A percentile compares a stretch with the other conserved stretches of the same genome.
These are phyloP conservation scores for Syngnathoides biaculeatus DNA, from an alignment of 2,113 vertebrate species.

Conservation along the genomic window DNA sequence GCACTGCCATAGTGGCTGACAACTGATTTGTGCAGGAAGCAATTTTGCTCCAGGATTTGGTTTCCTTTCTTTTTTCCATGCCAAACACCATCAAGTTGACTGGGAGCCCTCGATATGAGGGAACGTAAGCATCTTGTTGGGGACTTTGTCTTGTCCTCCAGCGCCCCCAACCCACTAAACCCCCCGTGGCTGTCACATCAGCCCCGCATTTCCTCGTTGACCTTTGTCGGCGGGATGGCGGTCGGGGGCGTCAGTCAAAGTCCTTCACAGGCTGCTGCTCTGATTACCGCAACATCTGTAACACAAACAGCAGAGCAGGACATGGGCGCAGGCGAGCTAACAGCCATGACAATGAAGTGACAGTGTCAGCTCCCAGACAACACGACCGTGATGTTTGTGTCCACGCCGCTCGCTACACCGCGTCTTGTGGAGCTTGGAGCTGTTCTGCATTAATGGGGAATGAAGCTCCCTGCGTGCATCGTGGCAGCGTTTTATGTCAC, in stretches of 20 bases:
- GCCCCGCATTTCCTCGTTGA: conserved; percentile 57
- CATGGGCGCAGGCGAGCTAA: conserved; percentile 64
- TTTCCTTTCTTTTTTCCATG: too few relatives aligned
- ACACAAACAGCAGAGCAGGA: conserved; percentile 68
- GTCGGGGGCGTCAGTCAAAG: conserved; percentile 58
- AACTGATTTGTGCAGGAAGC: too few relatives aligned
- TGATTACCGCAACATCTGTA: conserved; percentile 75
- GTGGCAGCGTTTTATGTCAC: conserved; percentile 58
- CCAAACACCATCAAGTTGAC: background rate
- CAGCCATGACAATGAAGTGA: conserved; percentile 70
- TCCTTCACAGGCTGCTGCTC: conserved; percentile 73
- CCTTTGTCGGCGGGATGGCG: conserved; percentile 56
- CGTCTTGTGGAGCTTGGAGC: conserved; percentile 40
- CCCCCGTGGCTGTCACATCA: conserved; percentile 34
- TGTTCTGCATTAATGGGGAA: conserved; percentile 49
- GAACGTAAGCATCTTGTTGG: conserved; percentile 36
- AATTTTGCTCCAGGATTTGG: too few relatives aligned
- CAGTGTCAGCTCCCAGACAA: conserved; percentile 65
- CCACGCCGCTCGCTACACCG: conserved; percentile 46
- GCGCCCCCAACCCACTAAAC: background rate
- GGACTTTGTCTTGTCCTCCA: conserved; percentile 50
- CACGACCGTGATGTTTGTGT: conserved; percentile 68
- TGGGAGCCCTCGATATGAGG: conserved; percentile 12
- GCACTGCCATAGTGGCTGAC: too few relatives aligned
- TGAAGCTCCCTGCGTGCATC: conserved; percentile 37